Percentiles rank a stretch among this genome's conserved stretches.
Conservation (phyloP, 2,797 vertebrate genomes). For the Forpus xanthops region DNA sequence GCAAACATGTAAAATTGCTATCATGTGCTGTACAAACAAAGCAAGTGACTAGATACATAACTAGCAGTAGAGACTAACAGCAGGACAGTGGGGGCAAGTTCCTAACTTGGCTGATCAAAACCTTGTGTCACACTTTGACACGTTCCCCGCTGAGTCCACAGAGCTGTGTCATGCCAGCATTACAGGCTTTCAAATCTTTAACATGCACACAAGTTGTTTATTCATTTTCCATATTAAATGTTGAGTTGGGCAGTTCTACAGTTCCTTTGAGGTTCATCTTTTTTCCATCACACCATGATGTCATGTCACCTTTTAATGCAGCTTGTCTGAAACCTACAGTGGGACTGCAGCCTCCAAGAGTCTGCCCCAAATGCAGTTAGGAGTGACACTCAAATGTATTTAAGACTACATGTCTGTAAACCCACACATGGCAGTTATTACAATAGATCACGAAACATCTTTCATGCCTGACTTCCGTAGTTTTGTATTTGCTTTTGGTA, state of each 20-base stretch:
- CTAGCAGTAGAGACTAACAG: accelerated
- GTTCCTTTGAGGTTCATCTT: neutral
- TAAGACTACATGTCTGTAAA: neutral
- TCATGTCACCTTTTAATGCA: neutral
- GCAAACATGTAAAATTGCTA: neutral
- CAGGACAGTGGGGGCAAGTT: neutral
- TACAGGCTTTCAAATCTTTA: neutral
- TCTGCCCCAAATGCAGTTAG: neutral
- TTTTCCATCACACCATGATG: neutral
- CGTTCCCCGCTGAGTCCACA: neutral
- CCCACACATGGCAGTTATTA: neutral
- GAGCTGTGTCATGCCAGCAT: neutral
- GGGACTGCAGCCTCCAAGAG: neutral
- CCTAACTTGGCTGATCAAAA: neutral
- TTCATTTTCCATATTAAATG: neutral
- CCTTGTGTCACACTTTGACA: neutral
- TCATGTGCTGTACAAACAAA: neutral
- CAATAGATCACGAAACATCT: neutral
- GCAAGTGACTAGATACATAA: neutral
- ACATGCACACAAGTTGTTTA: neutral
- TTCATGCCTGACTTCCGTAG: neutral
- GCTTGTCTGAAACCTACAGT: neutral
- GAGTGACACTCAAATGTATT: neutral
- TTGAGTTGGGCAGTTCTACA: neutral
- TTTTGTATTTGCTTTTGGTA: neutral